Evolutionary conservation across 2,113 vertebrate species (phyloP), one percentile per base, ranked within the genome.

Genomic region (Lycaon pictus): DNA sequence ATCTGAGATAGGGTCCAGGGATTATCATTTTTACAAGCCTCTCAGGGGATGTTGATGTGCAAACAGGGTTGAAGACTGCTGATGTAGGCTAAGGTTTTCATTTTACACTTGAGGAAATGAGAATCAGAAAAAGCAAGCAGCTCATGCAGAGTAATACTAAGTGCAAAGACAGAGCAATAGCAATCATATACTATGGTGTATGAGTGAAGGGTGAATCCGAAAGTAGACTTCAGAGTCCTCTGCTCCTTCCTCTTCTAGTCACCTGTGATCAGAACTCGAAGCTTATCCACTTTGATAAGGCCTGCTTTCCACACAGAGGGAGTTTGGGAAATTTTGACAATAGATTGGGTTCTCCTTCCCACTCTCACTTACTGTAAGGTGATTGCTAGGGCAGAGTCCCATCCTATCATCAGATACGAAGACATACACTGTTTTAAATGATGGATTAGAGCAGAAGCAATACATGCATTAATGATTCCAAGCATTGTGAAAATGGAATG

Each of bases 401-500:
- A 84, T 81, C 82, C 63, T 53, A 74, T 69, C 32, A 15, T 63
- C 69, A 48, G 51, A 84, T 53, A 74, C 65, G 60, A 94, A 96
- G 51, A 58, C 56, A 93, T 43, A 23, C 1, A 32, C 43, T 82
- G 88, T 95, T 93, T 93, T 87, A 81, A 96, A 55, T n/a, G 79
- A 95, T 32, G 77, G 62, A 79, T 92, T 84, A 89, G 43, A 84
- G 48, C 17, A 62, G 81, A 96, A 29, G 35, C 19, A 85, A 88
- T 63, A 67, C 35, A 93, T 77, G 32, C 35, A 77, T 27, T 93
- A 53, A 84, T 90, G 80, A 63, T 48, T 76, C n/a, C 56, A 43
- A 71, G 60, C 32, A 43, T 51, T 3, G 0, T 95, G 83, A 82
- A 95, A 95, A 88, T 51, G 51, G 88, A 76, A 37, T 51, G 9